These are phyloP conservation scores for Rhodeus uyekii DNA, from an alignment of 2,797 vertebrate genomes.

Conservation along the genomic window DNA sequence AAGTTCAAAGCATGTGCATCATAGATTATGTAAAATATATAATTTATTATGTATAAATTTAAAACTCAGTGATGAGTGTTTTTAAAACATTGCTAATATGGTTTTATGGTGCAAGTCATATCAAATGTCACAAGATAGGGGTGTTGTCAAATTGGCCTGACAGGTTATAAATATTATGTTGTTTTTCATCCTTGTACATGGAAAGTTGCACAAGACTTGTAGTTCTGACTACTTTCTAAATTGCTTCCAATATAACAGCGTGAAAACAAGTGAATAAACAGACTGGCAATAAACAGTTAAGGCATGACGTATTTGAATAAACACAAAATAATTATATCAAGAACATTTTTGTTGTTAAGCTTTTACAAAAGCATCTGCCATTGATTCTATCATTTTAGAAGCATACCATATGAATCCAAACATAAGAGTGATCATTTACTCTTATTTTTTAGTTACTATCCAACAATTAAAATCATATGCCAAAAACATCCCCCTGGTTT, in stretches of 20 bases:
- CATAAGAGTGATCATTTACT: not conserved
- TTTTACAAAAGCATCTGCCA: not conserved
- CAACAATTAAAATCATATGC: not conserved
- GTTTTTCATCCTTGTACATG: slow-evolving; percentile 25
- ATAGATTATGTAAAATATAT: not conserved
- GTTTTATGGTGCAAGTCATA: slow-evolving; percentile 25
- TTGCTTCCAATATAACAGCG: not conserved
- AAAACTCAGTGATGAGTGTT: slow-evolving; percentile 8
- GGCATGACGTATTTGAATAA: not conserved
- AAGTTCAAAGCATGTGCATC: not conserved
- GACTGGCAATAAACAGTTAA: not conserved
- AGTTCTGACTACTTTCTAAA: not conserved
- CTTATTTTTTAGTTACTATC: not conserved
- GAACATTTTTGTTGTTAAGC: not conserved
- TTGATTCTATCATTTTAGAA: not conserved
- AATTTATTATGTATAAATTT: not conserved
- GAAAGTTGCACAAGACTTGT: slow-evolving; percentile 11
- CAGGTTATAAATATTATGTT: slow-evolving; percentile 58
- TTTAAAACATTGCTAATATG: slow-evolving; percentile 40
- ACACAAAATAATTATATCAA: not conserved
- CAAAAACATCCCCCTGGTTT: not conserved
- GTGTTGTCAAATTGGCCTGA: slow-evolving; percentile 55
- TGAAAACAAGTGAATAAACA: not conserved
- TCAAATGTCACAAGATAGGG: slow-evolving; percentile 46
- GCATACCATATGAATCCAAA: not conserved